These are phyloP conservation scores for Hylomyscus alleni DNA, from an alignment of 2,797 vertebrate species.

Conservation along the genomic window DNA sequence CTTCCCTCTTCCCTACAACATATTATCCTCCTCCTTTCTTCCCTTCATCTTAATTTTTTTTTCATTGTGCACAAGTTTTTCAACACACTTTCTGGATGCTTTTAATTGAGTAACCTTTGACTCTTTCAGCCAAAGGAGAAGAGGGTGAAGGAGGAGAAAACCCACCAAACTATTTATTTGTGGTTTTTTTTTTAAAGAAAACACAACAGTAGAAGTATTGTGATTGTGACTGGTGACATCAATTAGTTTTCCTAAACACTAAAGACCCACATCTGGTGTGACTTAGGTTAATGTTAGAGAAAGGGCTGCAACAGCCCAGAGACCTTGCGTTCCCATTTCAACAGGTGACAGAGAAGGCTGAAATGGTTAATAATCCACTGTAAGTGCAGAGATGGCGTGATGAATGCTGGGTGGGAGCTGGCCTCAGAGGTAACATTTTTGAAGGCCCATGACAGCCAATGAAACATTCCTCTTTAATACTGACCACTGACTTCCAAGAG, in stretches of 20 bases:
- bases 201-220: conserved; percentile 92
- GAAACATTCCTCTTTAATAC: conserved; percentile 83
- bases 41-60: neutral
- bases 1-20: conserved; percentile 48
- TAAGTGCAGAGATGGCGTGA: conserved; percentile 84
- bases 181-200: conserved; percentile 56
- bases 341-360: conserved; percentile 93
- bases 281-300: conserved; percentile 92
- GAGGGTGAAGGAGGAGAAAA: conserved; percentile 57
- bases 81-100: conserved; percentile 87
- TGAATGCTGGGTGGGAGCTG: conserved; percentile 85
- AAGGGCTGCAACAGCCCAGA: conserved; percentile 86
- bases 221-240: conserved; percentile 92
- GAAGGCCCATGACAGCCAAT: conserved; percentile 83
- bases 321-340: conserved; percentile 91
- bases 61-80: conserved; percentile 84
- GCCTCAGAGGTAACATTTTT: conserved; percentile 86
- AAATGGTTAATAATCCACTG: conserved; percentile 89
- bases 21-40: conserved; percentile 62
- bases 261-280: conserved; percentile 95
- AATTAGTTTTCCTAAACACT: conserved; percentile 93
- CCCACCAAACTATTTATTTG: conserved; percentile 89
- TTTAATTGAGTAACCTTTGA: conserved; percentile 91
- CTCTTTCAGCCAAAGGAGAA: conserved; percentile 80
- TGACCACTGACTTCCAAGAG: conserved; percentile 73